phyloP scores from a whole-genome alignment of 1,140 invertebrate genomes.

The Drosophila watanabei region DNA sequence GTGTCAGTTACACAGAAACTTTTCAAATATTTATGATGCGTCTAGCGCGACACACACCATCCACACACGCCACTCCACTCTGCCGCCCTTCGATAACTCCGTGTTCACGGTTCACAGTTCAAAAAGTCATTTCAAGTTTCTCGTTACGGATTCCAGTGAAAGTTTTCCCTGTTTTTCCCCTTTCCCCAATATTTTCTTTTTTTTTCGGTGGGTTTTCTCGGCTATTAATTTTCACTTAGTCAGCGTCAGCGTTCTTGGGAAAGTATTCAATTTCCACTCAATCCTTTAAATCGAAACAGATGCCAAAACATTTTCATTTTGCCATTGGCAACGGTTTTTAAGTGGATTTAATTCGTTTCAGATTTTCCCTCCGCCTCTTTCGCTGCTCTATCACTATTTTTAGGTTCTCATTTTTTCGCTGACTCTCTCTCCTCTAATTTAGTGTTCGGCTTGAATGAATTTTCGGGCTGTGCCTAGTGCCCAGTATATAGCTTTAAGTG shows the following conservation, averaged over 20 bases:
- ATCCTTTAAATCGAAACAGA: conserved; percentile 79
- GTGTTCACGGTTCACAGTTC: conserved; percentile 73
- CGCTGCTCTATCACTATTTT: conserved; percentile 52
- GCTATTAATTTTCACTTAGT: conserved; percentile 80
- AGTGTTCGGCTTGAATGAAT: conserved; percentile 46
- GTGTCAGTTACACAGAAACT: conserved; percentile 73
- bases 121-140: conserved; percentile 81
- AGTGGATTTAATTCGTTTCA: conserved; percentile 56
- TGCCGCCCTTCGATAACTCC: conserved; percentile 12
- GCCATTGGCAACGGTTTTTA: conserved; percentile 48
- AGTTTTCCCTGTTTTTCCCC: conserved; percentile 45
- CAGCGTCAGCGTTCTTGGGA: conserved; percentile 55
- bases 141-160: conserved; percentile 74
- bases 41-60: conserved; percentile 39
- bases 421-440: conserved; percentile 59
- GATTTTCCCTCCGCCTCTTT: conserved; percentile 1
- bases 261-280: conserved; percentile 72
- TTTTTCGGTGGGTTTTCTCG: conserved; percentile 13
- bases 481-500: conserved; percentile 58
- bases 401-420: conserved; percentile 44
- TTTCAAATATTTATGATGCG: conserved; percentile 79
- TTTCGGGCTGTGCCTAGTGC: conserved; percentile 25
- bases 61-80: conserved; percentile 18
- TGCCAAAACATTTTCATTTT: conserved; percentile 75
- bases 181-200: background rate